Conservation (phyloP, 2,113 vertebrate genomes). For the Hyla sarda region DNA sequence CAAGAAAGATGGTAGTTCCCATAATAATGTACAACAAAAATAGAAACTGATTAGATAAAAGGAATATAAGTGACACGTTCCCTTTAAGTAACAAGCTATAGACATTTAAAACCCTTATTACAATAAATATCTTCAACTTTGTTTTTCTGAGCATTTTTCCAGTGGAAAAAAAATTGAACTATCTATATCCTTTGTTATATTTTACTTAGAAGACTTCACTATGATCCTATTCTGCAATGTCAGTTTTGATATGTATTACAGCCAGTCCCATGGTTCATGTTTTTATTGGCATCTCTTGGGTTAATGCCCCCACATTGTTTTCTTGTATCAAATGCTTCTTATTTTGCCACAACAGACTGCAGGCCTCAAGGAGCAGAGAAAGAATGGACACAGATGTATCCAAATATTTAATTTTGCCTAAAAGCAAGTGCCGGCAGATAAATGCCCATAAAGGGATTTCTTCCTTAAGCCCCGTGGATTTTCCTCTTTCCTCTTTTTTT, state of each 20-base stretch:
- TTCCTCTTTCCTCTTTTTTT: conserved; percentile 56
- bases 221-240: neutral
- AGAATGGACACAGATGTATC: conserved; percentile 83
- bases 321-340: conserved; percentile 64
- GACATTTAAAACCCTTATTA: too few relatives aligned
- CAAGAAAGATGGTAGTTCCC: too few relatives aligned
- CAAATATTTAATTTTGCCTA: conserved; percentile 89
- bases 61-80: too few relatives aligned
- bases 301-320: conserved; percentile 61
- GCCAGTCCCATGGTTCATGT: neutral
- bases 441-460: conserved; percentile 86
- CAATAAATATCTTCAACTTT: neutral
- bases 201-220: neutral
- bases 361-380: conserved; percentile 78
- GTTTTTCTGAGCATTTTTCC: neutral
- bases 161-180: neutral
- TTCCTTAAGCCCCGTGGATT: conserved; percentile 82
- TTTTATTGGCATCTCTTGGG: conserved; percentile 22
- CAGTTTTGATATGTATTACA: neutral
- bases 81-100: too few relatives aligned
- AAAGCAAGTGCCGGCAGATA: conserved; percentile 88
- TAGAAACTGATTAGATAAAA: too few relatives aligned
- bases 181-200: neutral
- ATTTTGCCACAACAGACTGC: conserved; percentile 67
- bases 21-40: too few relatives aligned